Evolutionary conservation across 92 coral and sea anemone genomes (phyloP).

Genomic region (Epizoanthus ramosus): DNA sequence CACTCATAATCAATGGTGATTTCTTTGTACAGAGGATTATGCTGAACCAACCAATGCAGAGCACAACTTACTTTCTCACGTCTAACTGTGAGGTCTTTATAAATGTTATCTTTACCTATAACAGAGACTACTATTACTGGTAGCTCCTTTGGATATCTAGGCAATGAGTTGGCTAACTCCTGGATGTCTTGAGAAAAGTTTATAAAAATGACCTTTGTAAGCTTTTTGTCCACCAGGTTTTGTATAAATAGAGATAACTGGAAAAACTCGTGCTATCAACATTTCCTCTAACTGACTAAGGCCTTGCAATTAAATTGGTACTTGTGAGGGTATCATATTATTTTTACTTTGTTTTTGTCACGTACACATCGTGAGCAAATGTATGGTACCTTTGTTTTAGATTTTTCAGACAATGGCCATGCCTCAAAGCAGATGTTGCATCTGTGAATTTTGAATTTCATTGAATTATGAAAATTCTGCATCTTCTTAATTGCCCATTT

Average conservation of each 20-base stretch:
- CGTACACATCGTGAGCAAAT: conserved; percentile 61
- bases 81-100: conserved; percentile 37
- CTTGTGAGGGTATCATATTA: conserved; percentile 65
- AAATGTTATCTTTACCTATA: conserved; percentile 17
- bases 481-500: conserved; percentile 49
- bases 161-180: conserved; percentile 48
- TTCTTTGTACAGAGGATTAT: conserved; percentile 1
- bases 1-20: conserved; percentile 12
- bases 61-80: background rate
- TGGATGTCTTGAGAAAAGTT: too few relatives aligned
- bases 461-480: conserved; percentile 40
- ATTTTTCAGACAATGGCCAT: conserved; percentile 29
- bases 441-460: conserved; percentile 39
- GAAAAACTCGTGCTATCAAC: background rate
- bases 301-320: conserved; percentile 32
- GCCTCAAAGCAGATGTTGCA: conserved; percentile 43
- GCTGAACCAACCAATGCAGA: background rate
- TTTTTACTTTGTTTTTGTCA: conserved; percentile 58
- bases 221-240: too few relatives aligned
- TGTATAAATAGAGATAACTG: background rate
- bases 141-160: conserved; percentile 59
- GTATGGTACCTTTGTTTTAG: conserved; percentile 1
- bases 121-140: conserved; percentile 53
- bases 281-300: conserved; percentile 76
- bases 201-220: background rate